Evolutionary conservation across 1,140 invertebrate genomes (phyloP), one percentile per base, ranked within the genome.

Genomic region (Helicoverpa zea): DNA sequence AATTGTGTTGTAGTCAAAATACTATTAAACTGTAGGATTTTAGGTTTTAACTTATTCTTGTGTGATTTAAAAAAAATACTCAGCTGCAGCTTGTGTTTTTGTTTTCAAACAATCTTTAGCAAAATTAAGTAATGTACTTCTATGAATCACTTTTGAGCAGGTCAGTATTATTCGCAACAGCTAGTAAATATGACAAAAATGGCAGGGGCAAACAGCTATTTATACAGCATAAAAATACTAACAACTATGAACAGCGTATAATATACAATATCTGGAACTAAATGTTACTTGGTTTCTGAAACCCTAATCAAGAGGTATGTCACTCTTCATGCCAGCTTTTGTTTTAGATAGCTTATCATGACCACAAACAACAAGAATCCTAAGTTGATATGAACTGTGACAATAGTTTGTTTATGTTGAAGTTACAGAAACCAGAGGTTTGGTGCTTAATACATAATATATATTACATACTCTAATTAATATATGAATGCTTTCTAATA

Each of bases 401-500:
- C 35, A 43, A 43, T 43, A 23, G 23, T 23, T 23, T 43, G 35
- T 43, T 43, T 43, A 43, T 43, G 35, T 43, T 13, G 43, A 68
- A 3, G 16, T 49, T 68, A 18, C 64, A 68, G 16, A 68, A 49
- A 68, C n/a, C 64, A 68, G 43, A 16, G 63, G 63, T 66, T 4
- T 66, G 43, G 47, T 47, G n/a, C 14, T 64, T 18, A 29, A 66
- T 3, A 49, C n/a, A 9, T 35, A 66, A 47, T 68, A 13, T n/a
- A 47, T 43, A 10, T 49, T 66, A 18, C 18, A 30, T 54, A n/a
- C 23, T 54, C 13, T 3, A 52, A 29, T 30, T 16, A 54, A 72
- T 47, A 10, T 16, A 51, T 14, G 13, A 64, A 10, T 64, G 35
- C 12, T n/a, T 13, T 30, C 9, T 54, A 66, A 35, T 54, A 35